Evolutionary conservation across 2,113 vertebrate genomes (phyloP).

Genomic region (Podocnemis expansa): DNA sequence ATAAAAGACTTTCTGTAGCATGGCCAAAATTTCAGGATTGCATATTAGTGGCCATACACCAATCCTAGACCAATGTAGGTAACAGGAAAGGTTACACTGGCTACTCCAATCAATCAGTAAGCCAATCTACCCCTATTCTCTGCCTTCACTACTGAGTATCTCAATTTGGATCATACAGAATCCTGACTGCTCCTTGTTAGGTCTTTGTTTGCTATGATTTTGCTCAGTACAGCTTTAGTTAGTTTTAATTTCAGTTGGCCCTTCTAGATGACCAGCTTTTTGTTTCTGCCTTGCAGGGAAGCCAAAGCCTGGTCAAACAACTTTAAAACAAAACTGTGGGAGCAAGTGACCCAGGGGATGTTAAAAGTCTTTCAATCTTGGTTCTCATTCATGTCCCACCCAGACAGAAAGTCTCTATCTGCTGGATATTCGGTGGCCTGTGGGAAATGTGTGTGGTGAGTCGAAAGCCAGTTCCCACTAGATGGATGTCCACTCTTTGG

Average conservation of each 20-base stretch:
- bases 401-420: not conserved
- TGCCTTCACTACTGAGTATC: not conserved
- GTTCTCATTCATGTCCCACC: not conserved
- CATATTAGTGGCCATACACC: not conserved
- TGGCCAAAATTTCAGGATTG: conserved; percentile 33
- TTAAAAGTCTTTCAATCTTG: not conserved
- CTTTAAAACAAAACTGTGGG: not conserved
- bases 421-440: not conserved
- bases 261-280: not conserved
- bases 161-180: not conserved
- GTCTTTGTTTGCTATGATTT: not conserved
- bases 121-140: not conserved
- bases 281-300: not conserved
- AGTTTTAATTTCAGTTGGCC: not conserved
- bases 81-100: not conserved
- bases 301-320: not conserved
- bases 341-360: not conserved
- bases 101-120: not conserved
- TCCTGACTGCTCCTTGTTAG: not conserved
- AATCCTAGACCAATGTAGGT: not conserved
- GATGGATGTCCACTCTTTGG: not conserved
- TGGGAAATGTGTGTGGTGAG: not conserved
- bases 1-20: not conserved
- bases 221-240: not conserved
- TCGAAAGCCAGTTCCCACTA: not conserved